phyloP scores from a whole-genome alignment of 2,888 invertebrate genomes.

The Latrodectus hesperus region DNA sequence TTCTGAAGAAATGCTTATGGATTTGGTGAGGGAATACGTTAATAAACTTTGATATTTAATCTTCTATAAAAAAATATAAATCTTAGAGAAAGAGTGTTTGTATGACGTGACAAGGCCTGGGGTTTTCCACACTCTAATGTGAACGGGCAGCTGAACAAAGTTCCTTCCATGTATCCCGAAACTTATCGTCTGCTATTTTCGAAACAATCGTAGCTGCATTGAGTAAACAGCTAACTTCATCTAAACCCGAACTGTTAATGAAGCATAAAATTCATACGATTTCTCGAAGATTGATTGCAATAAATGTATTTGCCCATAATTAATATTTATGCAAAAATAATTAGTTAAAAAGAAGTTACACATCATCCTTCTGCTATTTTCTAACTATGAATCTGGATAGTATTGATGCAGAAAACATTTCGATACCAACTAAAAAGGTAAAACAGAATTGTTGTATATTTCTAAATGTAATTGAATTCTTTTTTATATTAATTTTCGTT shows the following conservation, averaged over 20 bases:
- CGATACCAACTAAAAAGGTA: too few relatives aligned
- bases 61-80: slow-evolving; percentile 35
- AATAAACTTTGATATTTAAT: slow-evolving; percentile 11
- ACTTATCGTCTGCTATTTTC: neutral
- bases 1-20: too few relatives aligned
- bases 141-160: slow-evolving; percentile 39
- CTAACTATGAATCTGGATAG: too few relatives aligned
- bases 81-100: slow-evolving; percentile 23
- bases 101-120: slow-evolving; percentile 20
- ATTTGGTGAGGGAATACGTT: neutral
- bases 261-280: neutral
- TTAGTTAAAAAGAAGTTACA: neutral
- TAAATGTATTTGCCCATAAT: neutral
- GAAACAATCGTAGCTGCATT: neutral
- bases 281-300: neutral
- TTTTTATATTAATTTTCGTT: too few relatives aligned
- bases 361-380: neutral
- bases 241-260: neutral
- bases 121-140: slow-evolving; percentile 37
- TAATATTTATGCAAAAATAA: neutral
- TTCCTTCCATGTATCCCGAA: neutral
- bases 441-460: too few relatives aligned
- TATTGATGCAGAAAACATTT: too few relatives aligned
- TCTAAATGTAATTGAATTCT: too few relatives aligned
- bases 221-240: neutral